phyloP scores from a whole-genome alignment of 2,113 vertebrate genomes.

The Prionailurus bengalensis region DNA sequence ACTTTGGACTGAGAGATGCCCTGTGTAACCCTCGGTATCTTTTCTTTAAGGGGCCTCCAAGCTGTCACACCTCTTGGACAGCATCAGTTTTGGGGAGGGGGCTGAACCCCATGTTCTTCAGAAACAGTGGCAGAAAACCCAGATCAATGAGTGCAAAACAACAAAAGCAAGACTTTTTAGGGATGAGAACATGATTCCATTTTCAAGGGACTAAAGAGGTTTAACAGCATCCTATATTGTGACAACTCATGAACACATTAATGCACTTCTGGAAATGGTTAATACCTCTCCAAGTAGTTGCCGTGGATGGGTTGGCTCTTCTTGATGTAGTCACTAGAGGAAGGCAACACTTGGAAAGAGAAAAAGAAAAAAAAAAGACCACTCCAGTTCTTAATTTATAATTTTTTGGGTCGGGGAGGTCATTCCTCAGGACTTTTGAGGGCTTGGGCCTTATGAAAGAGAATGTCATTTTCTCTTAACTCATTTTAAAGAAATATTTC shows the following conservation, averaged over 20 bases:
- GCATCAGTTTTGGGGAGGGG: slow-evolving; percentile 68
- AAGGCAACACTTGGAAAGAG: background rate
- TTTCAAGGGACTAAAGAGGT: slow-evolving; percentile 60
- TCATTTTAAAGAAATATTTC: slow-evolving; percentile 61
- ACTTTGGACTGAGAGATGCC: slow-evolving; percentile 90
- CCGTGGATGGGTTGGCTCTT: background rate
- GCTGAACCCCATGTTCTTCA: slow-evolving; percentile 66
- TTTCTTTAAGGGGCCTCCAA: slow-evolving; percentile 82
- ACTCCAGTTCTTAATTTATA: slow-evolving; percentile 56
- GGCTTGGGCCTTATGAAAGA: background rate
- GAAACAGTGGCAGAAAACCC: slow-evolving; percentile 46
- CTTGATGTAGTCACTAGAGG: background rate
- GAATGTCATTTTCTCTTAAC: slow-evolving; percentile 20
- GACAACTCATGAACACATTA: background rate
- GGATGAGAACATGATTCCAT: background rate
- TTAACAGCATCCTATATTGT: slow-evolving; percentile 75
- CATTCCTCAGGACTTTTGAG: slow-evolving; percentile 45
- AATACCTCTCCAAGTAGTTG: background rate
- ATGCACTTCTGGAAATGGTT: slow-evolving; percentile 76
- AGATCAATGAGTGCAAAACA: background rate
- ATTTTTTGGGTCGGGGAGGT: slow-evolving; percentile 34
- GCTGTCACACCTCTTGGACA: slow-evolving; percentile 86
- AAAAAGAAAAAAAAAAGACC: background rate
- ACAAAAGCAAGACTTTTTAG: background rate
- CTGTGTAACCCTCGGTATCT: slow-evolving; percentile 89